phyloP scores from a whole-genome alignment of 2,113 vertebrate genomes.

The Epinephelus moara region DNA sequence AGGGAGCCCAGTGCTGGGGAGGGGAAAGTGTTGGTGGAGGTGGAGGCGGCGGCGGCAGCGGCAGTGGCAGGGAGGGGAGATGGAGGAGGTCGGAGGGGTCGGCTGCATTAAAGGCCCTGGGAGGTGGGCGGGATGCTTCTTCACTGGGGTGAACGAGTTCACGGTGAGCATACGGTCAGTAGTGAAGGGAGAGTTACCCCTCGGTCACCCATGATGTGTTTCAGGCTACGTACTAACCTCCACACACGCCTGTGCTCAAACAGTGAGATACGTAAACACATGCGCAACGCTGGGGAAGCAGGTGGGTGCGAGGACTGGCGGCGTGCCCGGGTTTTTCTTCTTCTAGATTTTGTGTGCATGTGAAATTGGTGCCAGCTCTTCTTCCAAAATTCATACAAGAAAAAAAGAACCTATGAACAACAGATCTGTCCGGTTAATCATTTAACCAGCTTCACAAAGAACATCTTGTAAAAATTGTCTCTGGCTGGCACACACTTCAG shows the following conservation, averaged over 20 bases:
- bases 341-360: conserved; percentile 67
- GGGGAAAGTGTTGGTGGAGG: conserved; percentile 34
- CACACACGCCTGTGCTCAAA: conserved; percentile 55
- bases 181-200: conserved; percentile 43
- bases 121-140: conserved; percentile 47
- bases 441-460: conserved; percentile 51
- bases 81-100: conserved; percentile 28
- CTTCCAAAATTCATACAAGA: conserved; percentile 56
- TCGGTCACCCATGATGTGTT: conserved; percentile 51
- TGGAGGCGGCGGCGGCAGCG: too few species aligned
- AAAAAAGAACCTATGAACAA: conserved; percentile 29
- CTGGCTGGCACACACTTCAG: conserved; percentile 21
- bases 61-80: neutral
- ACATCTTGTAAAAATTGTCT: conserved; percentile 54
- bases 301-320: conserved; percentile 74
- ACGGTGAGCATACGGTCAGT: conserved; percentile 23
- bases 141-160: conserved; percentile 65
- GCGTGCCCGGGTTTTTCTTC: conserved; percentile 65
- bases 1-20: conserved; percentile 20
- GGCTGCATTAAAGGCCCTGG: conserved; percentile 36
- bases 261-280: conserved; percentile 54
- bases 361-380: conserved; percentile 69
- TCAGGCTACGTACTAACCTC: conserved; percentile 34
- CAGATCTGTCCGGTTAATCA: conserved; percentile 61
- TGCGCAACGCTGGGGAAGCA: conserved; percentile 45